A percentile compares a stretch with the other conserved stretches of the same genome.
Conservation (phyloP, 2,797 vertebrate species). For the Threskiornis aethiopicus region DNA sequence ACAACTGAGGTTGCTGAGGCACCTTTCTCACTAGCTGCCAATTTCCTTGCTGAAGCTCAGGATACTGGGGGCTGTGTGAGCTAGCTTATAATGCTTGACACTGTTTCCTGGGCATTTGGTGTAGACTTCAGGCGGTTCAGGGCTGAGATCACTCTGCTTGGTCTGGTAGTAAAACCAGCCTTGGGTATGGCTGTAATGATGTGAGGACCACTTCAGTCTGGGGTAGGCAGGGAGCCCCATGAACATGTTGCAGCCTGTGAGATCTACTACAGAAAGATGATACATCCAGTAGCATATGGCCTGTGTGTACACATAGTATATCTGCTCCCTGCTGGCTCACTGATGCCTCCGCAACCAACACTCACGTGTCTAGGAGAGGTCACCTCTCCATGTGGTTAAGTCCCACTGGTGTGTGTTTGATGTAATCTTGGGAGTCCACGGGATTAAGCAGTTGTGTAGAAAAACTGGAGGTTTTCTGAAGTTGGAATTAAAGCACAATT, state of each 20-base stretch:
- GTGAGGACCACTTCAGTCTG: background rate
- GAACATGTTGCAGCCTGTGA: background rate
- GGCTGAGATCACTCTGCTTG: background rate
- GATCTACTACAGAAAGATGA: background rate
- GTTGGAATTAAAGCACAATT: background rate
- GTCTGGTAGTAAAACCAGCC: background rate
- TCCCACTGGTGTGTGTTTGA: background rate
- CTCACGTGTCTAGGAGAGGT: background rate
- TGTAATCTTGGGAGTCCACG: background rate
- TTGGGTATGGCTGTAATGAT: accelerated
- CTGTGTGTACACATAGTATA: accelerated
- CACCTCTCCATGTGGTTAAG: accelerated
- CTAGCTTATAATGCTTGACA: background rate
- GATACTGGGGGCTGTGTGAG: background rate
- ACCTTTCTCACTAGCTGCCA: background rate
- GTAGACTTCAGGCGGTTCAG: background rate
- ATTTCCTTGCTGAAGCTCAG: background rate
- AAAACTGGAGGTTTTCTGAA: background rate
- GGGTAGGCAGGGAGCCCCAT: accelerated
- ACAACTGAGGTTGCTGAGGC: background rate
- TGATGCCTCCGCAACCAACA: accelerated
- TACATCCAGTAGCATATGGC: background rate
- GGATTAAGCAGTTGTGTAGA: background rate
- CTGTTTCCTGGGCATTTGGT: accelerated
- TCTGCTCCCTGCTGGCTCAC: background rate